Evolutionary conservation across 2,797 vertebrate genomes (phyloP).

Genomic region (Botia kubotai): DNA sequence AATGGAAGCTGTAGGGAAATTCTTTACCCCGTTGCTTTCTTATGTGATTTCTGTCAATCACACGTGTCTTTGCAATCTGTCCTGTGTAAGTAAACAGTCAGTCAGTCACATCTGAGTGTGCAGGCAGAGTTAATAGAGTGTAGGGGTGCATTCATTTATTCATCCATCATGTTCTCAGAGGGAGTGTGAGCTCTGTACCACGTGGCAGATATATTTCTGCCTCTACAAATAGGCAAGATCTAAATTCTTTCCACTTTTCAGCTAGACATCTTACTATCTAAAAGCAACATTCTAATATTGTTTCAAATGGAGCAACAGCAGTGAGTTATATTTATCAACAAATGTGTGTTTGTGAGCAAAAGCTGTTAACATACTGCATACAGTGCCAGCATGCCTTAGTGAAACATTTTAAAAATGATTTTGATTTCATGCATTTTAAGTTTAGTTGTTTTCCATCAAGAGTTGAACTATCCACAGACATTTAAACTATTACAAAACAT

Average conservation of each 20-base stretch:
- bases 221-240: not conserved
- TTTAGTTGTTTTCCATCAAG: no score
- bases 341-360: not conserved
- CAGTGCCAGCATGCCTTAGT: not conserved
- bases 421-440: no score
- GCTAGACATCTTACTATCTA: not conserved
- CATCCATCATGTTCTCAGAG: not conserved
- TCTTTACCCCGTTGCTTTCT: not conserved
- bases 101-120: not conserved
- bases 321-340: no score
- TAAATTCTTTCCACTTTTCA: not conserved
- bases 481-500: no score
- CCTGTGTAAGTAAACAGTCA: not conserved
- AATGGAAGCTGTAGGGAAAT: not conserved
- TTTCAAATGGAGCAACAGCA: not conserved
- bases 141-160: not conserved
- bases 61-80: not conserved
- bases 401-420: no score
- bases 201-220: not conserved
- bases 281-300: not conserved
- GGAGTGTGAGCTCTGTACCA: not conserved
- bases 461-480: not conserved
- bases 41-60: slow-evolving; percentile 24
- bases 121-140: not conserved
- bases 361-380: not conserved